phyloP scores from a whole-genome alignment of 2,888 invertebrate genomes.

The Resseliella maxima region DNA sequence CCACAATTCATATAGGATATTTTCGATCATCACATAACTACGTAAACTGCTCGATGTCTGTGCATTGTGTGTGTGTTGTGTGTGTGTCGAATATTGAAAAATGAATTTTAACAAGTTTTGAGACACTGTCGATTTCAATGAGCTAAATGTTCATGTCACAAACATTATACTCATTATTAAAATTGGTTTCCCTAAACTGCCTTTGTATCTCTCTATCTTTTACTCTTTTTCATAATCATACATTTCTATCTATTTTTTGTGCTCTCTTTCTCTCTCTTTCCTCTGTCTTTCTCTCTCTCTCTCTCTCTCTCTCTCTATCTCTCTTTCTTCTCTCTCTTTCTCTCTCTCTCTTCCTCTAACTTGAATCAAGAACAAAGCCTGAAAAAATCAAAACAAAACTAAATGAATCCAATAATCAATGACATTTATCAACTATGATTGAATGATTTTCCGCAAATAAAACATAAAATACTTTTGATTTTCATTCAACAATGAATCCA shows the following conservation, averaged over 20 bases:
- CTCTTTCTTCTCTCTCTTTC: neutral
- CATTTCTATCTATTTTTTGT: no score
- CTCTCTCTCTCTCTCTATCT: neutral
- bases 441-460: no score
- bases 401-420: neutral
- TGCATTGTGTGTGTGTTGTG: neutral
- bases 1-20: neutral
- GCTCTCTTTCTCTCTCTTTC: no score
- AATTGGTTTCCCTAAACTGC: constrained; percentile 15
- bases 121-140: constrained; percentile 12
- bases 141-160: neutral
- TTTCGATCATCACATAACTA: neutral
- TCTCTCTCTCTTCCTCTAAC: neutral
- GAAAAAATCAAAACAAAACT: no score
- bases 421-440: neutral
- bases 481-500: no score
- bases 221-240: neutral
- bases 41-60: constrained; percentile 1
- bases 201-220: neutral
- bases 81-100: no score
- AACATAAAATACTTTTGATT: no score
- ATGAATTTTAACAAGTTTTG: constrained; percentile 40
- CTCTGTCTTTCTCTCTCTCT: neutral
- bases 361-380: neutral
- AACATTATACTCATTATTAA: constrained; percentile 41